Percentiles rank a stretch among this genome's conserved stretches.
These are phyloP conservation scores for Melieria crassipennis DNA, from an alignment of 2,888 invertebrate genomes.

Conservation along the genomic window DNA sequence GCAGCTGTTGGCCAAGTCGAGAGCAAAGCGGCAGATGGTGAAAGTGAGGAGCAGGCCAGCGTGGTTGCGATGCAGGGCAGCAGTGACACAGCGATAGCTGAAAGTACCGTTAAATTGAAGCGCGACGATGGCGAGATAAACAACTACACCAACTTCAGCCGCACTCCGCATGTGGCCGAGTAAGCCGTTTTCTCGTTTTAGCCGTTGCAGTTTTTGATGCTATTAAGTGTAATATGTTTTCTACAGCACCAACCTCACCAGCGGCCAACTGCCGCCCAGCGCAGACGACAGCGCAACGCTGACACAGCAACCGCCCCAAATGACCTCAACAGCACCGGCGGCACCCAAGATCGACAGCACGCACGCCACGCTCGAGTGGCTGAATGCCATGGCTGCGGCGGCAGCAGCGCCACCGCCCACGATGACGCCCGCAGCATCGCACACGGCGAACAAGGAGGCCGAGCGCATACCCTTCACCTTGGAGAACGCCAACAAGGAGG, in stretches of 20 bases:
- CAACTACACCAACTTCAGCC: slow-evolving; percentile 56
- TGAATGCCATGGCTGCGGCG: slow-evolving; percentile 32
- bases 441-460: slow-evolving; percentile 24
- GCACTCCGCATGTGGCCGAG: slow-evolving; percentile 41
- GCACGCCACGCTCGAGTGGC: slow-evolving; percentile 39
- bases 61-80: slow-evolving; percentile 16
- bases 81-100: not conserved
- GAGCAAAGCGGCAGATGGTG: slow-evolving; percentile 11
- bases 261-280: no score
- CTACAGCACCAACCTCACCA: no score
- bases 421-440: slow-evolving; percentile 11
- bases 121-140: slow-evolving; percentile 40
- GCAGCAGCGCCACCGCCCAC: slow-evolving; percentile 24
- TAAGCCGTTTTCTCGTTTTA: slow-evolving; percentile 21
- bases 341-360: slow-evolving; percentile 49
- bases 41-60: slow-evolving; percentile 13
- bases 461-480: slow-evolving; percentile 54
- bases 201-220: no score
- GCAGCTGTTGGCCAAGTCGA: slow-evolving; percentile 1
- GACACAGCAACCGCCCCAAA: slow-evolving; percentile 25
- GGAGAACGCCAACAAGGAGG: slow-evolving; percentile 60
- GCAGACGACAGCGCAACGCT: not conserved
- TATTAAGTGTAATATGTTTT: no score
- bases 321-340: slow-evolving; percentile 39
- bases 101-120: slow-evolving; percentile 19